Conservation (phyloP, 1,140 invertebrate species). For the Bombus vancouverensis region DNA sequence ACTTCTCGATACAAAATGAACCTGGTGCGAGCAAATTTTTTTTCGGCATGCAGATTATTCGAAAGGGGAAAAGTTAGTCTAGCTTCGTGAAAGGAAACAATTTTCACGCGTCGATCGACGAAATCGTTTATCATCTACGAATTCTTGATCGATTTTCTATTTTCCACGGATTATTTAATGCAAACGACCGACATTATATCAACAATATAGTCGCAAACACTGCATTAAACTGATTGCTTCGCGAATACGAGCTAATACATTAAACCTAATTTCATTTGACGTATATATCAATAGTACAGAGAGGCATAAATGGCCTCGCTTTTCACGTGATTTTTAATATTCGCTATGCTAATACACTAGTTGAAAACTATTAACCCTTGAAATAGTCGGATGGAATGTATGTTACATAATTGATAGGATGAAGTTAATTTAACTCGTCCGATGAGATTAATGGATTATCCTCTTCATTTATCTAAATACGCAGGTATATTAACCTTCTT, state of each 20-base stretch:
- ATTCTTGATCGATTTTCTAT: neutral
- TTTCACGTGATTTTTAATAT: neutral
- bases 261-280: conserved; percentile 23
- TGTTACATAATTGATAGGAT: neutral
- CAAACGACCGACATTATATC: neutral
- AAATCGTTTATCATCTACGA: neutral
- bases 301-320: neutral
- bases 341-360: neutral
- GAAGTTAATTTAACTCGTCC: neutral
- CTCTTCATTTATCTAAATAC: neutral
- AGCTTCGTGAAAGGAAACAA: neutral
- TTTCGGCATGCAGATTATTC: neutral
- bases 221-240: conserved; percentile 35
- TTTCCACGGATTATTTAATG: conserved; percentile 8
- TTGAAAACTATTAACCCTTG: neutral
- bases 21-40: neutral
- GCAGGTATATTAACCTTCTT: neutral
- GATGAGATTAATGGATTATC: neutral
- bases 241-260: neutral
- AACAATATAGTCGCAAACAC: neutral
- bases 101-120: no score
- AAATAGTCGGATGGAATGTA: neutral
- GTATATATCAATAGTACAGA: no score
- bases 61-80: neutral
- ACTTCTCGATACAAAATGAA: neutral